These are phyloP conservation scores for Anniella stebbinsi DNA, from an alignment of 2,797 vertebrate genomes.

Conservation along the genomic window DNA sequence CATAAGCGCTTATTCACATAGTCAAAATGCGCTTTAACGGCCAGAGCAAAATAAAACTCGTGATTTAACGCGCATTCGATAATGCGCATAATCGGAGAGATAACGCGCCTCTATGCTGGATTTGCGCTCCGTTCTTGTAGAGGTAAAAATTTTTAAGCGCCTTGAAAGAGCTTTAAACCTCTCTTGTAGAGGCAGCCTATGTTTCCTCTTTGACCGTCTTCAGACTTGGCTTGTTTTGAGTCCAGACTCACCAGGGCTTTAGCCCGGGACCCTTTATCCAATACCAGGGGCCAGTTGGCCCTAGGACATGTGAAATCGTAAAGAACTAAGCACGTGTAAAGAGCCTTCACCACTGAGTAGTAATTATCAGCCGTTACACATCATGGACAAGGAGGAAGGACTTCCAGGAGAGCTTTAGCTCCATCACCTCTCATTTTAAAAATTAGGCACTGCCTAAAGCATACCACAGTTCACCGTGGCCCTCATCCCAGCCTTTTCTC, in stretches of 20 bases:
- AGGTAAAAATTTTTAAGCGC: no score
- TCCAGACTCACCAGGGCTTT: neutral
- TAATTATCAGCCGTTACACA: neutral
- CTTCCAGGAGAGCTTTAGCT: neutral
- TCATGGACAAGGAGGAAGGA: neutral
- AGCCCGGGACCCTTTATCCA: neutral
- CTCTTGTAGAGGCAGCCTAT: no score
- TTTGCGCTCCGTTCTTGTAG: no score
- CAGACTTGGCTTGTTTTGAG: neutral
- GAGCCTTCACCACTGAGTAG: neutral
- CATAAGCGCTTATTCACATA: no score
- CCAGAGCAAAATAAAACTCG: no score
- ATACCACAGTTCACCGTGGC: neutral
- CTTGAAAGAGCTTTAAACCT: no score
- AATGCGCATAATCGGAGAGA: no score
- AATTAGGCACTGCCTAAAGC: neutral
- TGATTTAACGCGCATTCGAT: no score
- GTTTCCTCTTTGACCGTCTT: neutral
- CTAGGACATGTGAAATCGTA: neutral
- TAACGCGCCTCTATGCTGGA: no score
- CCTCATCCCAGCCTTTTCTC: neutral
- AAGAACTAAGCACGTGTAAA: neutral
- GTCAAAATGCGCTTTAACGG: no score
- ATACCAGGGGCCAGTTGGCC: neutral
- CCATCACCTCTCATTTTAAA: conserved; percentile 1